Evolutionary conservation across 2,113 vertebrate species (phyloP).

Genomic region (Apodemus sylvaticus): DNA sequence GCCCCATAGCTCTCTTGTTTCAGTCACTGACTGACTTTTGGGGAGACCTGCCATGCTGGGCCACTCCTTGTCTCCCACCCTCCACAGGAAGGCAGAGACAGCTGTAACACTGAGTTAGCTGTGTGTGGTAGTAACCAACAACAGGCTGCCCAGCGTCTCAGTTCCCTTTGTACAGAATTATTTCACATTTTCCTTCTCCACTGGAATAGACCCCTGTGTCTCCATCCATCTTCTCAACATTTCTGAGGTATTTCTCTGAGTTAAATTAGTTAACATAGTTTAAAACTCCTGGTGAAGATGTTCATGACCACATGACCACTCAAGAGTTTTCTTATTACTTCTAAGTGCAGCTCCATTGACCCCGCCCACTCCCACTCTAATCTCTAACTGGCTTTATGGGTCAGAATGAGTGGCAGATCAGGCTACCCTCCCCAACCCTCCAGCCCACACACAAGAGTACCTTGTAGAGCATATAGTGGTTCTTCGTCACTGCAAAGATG

Average conservation of each 20-base stretch:
- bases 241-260: slow-evolving; percentile 3
- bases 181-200: not conserved
- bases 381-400: not conserved
- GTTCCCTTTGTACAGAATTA: not conserved
- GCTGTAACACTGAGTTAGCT: not conserved
- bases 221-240: not conserved
- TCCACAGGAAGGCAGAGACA: not conserved
- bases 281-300: not conserved
- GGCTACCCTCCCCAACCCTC: not conserved
- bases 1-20: not conserved
- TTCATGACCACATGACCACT: not conserved
- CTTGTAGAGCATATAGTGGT: slow-evolving; percentile 96
- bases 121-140: no score
- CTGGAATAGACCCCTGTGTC: not conserved
- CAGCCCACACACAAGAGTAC: slow-evolving; percentile 77
- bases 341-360: not conserved
- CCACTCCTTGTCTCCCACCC: not conserved
- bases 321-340: not conserved
- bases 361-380: not conserved
- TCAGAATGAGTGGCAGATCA: not conserved
- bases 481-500: slow-evolving; percentile 97
- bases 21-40: not conserved
- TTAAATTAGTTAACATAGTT: not conserved
- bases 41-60: not conserved
- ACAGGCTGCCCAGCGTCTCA: not conserved